phyloP scores from a whole-genome alignment of 2,888 invertebrate species.

The Synanthedon tipuliformis region DNA sequence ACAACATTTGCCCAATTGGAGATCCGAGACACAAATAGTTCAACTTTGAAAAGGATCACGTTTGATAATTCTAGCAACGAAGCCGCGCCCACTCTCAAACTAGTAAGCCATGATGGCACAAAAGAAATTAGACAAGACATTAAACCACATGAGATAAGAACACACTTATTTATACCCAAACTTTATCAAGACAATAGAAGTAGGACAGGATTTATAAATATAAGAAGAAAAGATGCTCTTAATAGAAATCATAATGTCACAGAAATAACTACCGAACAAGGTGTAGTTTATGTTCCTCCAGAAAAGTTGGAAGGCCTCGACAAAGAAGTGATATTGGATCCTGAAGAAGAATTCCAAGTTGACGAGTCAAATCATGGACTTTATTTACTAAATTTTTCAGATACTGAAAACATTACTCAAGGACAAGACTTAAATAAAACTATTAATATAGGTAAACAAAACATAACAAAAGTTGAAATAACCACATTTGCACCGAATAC shows the following conservation, averaged over 20 bases:
- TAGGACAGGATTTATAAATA: slow-evolving; percentile 53
- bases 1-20: slow-evolving; percentile 61
- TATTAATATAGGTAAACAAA: slow-evolving; percentile 25
- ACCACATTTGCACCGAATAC: slow-evolving; percentile 8
- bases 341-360: slow-evolving; percentile 67
- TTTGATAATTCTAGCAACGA: slow-evolving; percentile 54
- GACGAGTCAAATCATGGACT: slow-evolving; percentile 66
- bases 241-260: slow-evolving; percentile 31
- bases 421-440: slow-evolving; percentile 32
- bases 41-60: slow-evolving; percentile 49
- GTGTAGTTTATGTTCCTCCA: slow-evolving; percentile 54
- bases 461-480: slow-evolving; percentile 21
- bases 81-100: slow-evolving; percentile 35
- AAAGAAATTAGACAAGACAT: slow-evolving; percentile 50
- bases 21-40: slow-evolving; percentile 48
- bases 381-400: slow-evolving; percentile 62
- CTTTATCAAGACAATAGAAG: slow-evolving; percentile 47
- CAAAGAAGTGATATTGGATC: slow-evolving; percentile 57
- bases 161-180: slow-evolving; percentile 52
- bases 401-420: slow-evolving; percentile 51
- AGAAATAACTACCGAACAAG: slow-evolving; percentile 41
- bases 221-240: slow-evolving; percentile 37
- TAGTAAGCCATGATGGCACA: slow-evolving; percentile 47
- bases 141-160: slow-evolving; percentile 54
- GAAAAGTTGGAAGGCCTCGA: slow-evolving; percentile 57